Conservation (phyloP, 2,888 invertebrate genomes). For the Smittia aterrima region DNA sequence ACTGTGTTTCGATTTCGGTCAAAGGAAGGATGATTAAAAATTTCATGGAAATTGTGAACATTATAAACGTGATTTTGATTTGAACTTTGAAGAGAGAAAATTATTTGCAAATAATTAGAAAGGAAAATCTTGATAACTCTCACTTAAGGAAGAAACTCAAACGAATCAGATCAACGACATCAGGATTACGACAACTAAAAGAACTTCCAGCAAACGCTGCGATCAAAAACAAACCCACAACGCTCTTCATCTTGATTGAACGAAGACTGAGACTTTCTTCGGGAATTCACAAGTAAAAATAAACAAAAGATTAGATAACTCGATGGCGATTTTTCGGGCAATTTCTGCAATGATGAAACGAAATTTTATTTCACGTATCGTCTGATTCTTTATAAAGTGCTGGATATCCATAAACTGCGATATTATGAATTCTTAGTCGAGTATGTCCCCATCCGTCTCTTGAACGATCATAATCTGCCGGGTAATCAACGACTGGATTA, state of each 20-base stretch:
- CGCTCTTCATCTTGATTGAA: too few relatives aligned
- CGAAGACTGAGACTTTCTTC: too few relatives aligned
- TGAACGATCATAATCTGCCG: background rate
- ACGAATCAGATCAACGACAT: background rate
- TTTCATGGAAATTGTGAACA: background rate
- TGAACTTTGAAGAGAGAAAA: background rate
- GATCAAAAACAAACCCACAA: too few relatives aligned
- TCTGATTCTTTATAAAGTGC: background rate
- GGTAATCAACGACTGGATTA: background rate
- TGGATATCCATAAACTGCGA: background rate
- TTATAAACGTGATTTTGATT: background rate
- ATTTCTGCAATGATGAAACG: too few relatives aligned
- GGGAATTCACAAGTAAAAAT: too few relatives aligned
- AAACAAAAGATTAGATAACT: too few relatives aligned
- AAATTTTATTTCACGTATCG: too few relatives aligned
- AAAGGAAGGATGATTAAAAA: constrained; percentile 13
- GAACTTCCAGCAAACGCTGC: too few relatives aligned
- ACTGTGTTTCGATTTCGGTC: background rate
- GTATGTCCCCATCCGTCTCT: background rate
- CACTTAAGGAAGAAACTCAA: background rate
- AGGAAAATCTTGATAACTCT: background rate
- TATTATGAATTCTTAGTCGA: background rate
- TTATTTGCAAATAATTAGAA: background rate
- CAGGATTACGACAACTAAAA: background rate
- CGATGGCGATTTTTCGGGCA: too few relatives aligned